Percentiles rank a stretch among this genome's conserved stretches.
phyloP scores from a whole-genome alignment of 1,140 invertebrate species.

The Meloidogyne exigua region DNA sequence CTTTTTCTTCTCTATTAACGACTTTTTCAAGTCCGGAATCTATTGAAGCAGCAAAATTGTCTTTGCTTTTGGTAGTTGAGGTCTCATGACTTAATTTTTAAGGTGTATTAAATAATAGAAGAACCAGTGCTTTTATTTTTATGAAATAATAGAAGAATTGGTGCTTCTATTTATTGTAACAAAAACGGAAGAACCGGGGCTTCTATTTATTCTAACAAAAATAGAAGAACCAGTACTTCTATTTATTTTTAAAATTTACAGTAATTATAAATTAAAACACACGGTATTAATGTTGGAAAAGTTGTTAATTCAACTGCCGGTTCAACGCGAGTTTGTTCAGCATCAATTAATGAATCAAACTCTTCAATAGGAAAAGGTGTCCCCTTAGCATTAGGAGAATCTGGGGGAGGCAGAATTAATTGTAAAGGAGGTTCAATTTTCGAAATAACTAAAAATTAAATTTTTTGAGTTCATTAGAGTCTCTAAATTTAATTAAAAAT shows the following conservation, averaged over 20 bases:
- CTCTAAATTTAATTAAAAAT: too few species aligned
- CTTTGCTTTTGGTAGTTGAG: neutral
- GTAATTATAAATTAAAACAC: neutral
- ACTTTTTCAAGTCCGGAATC: constrained; percentile 5
- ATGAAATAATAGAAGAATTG: neutral
- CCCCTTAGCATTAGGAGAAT: constrained; percentile 16
- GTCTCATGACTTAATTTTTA: neutral
- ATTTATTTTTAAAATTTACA: too few species aligned
- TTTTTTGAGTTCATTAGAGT: neutral
- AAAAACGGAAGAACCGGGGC: too few species aligned
- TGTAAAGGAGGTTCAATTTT: neutral
- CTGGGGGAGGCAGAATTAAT: constrained; percentile 18
- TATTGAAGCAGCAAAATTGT: neutral
- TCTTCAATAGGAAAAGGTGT: constrained; percentile 15
- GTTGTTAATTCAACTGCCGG: neutral
- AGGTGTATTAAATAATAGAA: neutral
- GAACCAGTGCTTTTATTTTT: too few species aligned
- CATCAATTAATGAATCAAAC: neutral
- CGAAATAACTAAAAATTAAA: neutral
- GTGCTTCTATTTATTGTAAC: too few species aligned
- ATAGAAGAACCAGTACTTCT: too few species aligned
- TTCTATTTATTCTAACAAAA: too few species aligned
- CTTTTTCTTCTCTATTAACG: constrained; percentile 14
- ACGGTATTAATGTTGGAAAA: constrained; percentile 21
- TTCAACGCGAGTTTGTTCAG: neutral